Percentiles rank a stretch among this genome's conserved stretches.
phyloP scores from a whole-genome alignment of 1,140 invertebrate genomes.

The Drosophila quadrilineata region DNA sequence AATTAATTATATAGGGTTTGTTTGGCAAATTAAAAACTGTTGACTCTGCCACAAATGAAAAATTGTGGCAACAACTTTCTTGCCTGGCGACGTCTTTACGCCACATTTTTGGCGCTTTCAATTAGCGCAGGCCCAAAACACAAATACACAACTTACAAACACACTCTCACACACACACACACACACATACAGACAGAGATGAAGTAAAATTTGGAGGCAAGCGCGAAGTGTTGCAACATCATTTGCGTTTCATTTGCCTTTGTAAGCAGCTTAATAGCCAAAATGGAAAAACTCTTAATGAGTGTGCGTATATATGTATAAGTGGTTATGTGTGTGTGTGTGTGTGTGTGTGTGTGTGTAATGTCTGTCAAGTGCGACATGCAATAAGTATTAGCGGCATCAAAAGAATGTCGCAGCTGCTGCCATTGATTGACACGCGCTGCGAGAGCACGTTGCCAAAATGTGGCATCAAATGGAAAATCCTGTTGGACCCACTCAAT shows the following conservation, averaged over 20 bases:
- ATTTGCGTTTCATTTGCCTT: conserved; percentile 21
- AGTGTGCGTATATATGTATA: not conserved
- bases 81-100: not conserved
- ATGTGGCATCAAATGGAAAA: conserved; percentile 36
- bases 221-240: conserved; percentile 13
- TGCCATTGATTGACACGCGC: conserved; percentile 69
- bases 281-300: conserved; percentile 35
- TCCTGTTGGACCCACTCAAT: conserved; percentile 26
- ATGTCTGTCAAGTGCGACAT: conserved; percentile 55
- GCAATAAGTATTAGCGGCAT: conserved; percentile 64
- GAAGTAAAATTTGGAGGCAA: not conserved
- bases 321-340: conserved; percentile 1
- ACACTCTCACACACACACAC: not conserved
- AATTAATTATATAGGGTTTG: conserved; percentile 70
- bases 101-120: conserved; percentile 13
- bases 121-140: conserved; percentile 19
- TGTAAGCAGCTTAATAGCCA: conserved; percentile 63
- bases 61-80: conserved; percentile 26
- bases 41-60: conserved; percentile 56
- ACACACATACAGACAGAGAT: not conserved
- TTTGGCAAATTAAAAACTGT: conserved; percentile 73
- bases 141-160: conserved; percentile 2
- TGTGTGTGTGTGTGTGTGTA: not conserved
- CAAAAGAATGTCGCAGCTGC: conserved; percentile 22
- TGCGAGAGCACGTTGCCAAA: conserved; percentile 54